A percentile compares a stretch with the other conserved stretches of the same genome.
phyloP scores from a whole-genome alignment of 2,888 invertebrate genomes.

The Cinara cedri region DNA sequence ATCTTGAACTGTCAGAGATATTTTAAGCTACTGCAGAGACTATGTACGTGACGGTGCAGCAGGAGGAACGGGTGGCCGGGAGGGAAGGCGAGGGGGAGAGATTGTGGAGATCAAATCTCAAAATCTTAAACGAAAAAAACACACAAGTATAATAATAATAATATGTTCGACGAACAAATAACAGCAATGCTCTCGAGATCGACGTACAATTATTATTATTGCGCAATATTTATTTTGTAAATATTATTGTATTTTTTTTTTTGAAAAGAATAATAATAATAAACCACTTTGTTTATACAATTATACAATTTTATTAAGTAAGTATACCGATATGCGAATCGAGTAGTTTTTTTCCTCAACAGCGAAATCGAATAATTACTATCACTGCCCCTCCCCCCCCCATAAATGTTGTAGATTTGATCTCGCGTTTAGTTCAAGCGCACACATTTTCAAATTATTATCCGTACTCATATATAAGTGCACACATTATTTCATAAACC shows the following conservation, averaged over 20 bases:
- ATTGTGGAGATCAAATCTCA: slow-evolving; percentile 23
- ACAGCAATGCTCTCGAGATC: not conserved
- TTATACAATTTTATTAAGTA: no score
- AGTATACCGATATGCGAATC: no score
- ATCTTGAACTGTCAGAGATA: slow-evolving; percentile 52
- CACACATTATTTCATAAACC: no score
- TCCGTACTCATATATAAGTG: no score
- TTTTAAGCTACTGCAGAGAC: not conserved
- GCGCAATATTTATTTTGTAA: not conserved
- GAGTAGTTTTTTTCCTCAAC: no score
- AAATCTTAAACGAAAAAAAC: slow-evolving; percentile 1
- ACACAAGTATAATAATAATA: no score
- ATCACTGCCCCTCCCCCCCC: no score
- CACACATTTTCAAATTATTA: no score
- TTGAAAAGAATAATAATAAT: not conserved
- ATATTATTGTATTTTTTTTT: not conserved
- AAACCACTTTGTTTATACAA: not conserved
- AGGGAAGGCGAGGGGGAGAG: not conserved
- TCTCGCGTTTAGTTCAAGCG: no score
- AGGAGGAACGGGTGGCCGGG: not conserved
- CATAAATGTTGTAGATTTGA: no score
- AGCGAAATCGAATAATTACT: no score
- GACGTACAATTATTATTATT: not conserved
- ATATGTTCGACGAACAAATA: no score
- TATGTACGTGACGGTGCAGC: not conserved